phyloP scores from a whole-genome alignment of 2,113 vertebrate species.

The Melozone crissalis region DNA sequence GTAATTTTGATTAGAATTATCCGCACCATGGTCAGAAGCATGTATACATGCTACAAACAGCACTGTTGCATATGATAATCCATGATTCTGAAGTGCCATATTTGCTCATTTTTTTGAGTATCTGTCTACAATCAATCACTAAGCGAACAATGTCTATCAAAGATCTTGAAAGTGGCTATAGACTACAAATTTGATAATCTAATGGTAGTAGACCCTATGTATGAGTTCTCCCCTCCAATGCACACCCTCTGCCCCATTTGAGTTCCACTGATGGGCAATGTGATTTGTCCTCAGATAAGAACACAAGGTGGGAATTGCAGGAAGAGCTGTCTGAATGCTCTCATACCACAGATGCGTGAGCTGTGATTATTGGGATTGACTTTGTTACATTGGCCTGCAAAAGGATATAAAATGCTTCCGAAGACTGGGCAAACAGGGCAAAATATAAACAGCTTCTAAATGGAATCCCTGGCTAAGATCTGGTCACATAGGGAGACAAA shows the following conservation, averaged over 20 bases:
- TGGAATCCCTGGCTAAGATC: neutral
- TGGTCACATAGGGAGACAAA: neutral
- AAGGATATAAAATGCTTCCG: neutral
- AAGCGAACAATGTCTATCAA: neutral
- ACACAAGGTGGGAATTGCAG: neutral
- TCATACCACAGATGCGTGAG: too few relatives aligned
- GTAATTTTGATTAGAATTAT: neutral
- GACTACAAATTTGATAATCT: neutral
- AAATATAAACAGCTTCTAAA: neutral
- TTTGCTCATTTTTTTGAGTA: fast-evolving
- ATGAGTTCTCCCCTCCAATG: fast-evolving
- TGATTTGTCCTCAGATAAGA: neutral
- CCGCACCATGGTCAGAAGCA: neutral
- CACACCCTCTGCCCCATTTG: fast-evolving
- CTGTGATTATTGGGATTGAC: neutral
- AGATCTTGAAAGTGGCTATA: neutral
- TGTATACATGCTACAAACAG: neutral
- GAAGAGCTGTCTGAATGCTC: neutral
- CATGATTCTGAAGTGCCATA: neutral
- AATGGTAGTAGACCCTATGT: fast-evolving
- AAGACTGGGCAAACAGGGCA: neutral
- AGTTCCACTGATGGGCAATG: too few relatives aligned
- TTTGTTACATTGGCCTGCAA: neutral
- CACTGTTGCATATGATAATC: neutral
- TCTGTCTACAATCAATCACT: neutral